These are phyloP conservation scores for Holotrichia oblita DNA, from an alignment of 1,140 invertebrate genomes.

Conservation along the genomic window DNA sequence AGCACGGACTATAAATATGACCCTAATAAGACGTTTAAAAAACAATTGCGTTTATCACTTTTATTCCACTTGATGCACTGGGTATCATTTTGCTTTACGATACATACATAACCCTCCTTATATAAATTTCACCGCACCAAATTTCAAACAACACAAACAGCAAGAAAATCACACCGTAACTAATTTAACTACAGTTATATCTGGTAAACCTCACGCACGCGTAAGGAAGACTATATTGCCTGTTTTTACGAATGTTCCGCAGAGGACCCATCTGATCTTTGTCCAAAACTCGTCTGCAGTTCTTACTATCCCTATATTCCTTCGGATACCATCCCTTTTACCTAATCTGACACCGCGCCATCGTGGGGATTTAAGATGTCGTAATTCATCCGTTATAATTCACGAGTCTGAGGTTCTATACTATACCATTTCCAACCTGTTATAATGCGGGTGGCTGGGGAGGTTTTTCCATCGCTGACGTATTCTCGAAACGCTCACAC, in stretches of 20 bases:
- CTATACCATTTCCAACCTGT: not conserved
- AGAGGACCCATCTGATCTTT: not conserved
- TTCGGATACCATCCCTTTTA: not conserved
- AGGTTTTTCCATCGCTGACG: not conserved
- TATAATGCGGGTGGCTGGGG: not conserved
- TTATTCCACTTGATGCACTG: too few species aligned
- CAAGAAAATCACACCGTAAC: not conserved
- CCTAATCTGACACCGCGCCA: not conserved
- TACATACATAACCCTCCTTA: too few species aligned
- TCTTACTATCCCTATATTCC: not conserved
- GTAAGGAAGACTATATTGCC: not conserved
- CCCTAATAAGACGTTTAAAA: too few species aligned
- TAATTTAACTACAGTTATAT: not conserved
- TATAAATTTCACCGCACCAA: too few species aligned
- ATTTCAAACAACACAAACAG: not conserved
- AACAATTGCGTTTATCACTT: too few species aligned
- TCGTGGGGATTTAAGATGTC: not conserved
- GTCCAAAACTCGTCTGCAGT: not conserved
- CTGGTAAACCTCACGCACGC: not conserved
- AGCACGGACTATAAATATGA: too few species aligned
- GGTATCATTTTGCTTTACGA: too few species aligned
- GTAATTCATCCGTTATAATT: slow-evolving; percentile 15
- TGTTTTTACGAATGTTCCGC: not conserved
- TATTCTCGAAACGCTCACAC: not conserved
- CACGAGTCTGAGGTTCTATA: not conserved